Conservation (phyloP, 2,113 vertebrate genomes). For the Semicossyphus pulcher region DNA sequence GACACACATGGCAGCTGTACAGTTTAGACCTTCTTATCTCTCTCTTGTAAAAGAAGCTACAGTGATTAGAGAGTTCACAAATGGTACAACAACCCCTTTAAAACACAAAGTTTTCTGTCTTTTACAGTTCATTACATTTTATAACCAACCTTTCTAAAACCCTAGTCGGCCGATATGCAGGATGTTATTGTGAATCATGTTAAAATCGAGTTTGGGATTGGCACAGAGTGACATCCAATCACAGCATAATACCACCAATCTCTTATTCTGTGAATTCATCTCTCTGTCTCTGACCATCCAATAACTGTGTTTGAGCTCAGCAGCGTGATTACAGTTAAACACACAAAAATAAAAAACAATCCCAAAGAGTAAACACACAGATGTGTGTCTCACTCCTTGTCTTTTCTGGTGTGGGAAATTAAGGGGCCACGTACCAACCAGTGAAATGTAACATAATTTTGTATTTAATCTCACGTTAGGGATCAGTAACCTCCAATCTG, state of each 20-base stretch:
- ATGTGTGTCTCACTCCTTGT: not conserved
- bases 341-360: not conserved
- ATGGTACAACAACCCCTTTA: too few species aligned
- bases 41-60: too few species aligned
- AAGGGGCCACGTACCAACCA: too few species aligned
- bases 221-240: slow-evolving; percentile 1
- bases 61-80: too few species aligned
- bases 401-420: not conserved
- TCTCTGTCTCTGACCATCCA: not conserved
- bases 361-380: not conserved
- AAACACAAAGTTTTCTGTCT: too few species aligned
- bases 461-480: slow-evolving; percentile 30
- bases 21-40: too few species aligned
- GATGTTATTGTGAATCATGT: not conserved
- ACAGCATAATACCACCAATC: slow-evolving; percentile 37
- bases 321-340: slow-evolving; percentile 15
- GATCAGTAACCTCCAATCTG: slow-evolving; percentile 37
- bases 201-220: slow-evolving; percentile 1
- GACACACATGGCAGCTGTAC: too few species aligned
- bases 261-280: slow-evolving; percentile 12
- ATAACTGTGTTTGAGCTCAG: slow-evolving; percentile 4
- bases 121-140: too few species aligned
- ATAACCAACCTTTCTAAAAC: not conserved
- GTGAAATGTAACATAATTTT: too few species aligned
- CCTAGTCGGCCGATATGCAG: not conserved